Evolutionary conservation across 2,797 vertebrate genomes (phyloP), one percentile per base, ranked within the genome.

Genomic region (Poeciliopsis presidionis): DNA sequence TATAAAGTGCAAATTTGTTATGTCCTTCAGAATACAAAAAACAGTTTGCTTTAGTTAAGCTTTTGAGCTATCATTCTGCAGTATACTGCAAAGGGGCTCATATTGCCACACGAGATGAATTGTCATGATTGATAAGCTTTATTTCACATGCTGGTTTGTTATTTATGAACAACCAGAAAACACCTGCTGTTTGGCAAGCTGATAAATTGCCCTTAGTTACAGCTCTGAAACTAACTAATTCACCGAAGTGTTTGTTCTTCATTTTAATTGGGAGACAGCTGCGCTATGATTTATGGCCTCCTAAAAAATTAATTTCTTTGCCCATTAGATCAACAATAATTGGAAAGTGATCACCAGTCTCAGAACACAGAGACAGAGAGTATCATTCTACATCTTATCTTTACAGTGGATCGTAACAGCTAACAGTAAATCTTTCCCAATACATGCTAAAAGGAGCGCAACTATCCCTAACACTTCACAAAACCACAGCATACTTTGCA

Each of bases 231-330:
- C 25, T 67, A 75, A 73, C 22, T 72, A 77, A 86, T 43, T 82
- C 46, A 80, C 72, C 49, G 75, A 43, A 72, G 80, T 76, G 86
- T 91, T 82, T 84, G 76, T 78, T 85, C 76, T 80, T 85, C 76
- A 76, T 77, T 71, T 84, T 77, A 86, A 78, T 84, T 75, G 41
- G 51, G 12, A 74, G 78, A 83, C 85, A 88, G 87, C 82, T 81
- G 79, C 0, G 8, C 22, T 73, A 46, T 84, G 79, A 90, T 88
- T 88, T 55, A 91, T 84, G 51, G 75, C 75, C 61, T 81, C 47
- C 55, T 75, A 70, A 78, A 63, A 78, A 87, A 51, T 70, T 47
- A 25, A 47, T 78, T 73, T 79, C 13, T 75, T 76, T 78, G 55
- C 69, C 55, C 67, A 28, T 85, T 74, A 86, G 39, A 75, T 81